Evolutionary conservation across 2,797 vertebrate genomes (phyloP), one percentile per base, ranked within the genome.

Genomic region (Heteromormyrus szaboi): DNA sequence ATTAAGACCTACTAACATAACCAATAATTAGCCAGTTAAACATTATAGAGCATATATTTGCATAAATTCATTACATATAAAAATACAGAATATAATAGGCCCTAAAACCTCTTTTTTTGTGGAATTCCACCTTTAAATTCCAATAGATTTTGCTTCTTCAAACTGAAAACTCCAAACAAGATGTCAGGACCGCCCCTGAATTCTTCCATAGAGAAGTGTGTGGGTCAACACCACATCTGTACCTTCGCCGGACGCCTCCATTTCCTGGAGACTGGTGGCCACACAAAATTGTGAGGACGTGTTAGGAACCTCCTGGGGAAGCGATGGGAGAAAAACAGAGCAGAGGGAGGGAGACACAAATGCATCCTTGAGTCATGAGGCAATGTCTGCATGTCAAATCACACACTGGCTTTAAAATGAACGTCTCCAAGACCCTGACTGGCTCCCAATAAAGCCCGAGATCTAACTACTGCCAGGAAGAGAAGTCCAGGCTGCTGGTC

Each of bases 331-430:
- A 29, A 51, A 84, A 48, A 22, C 46, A 84, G 81, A 84, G 22
- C 25, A 12, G 41, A 84, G 81, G 81, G 25, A 22, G 81, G 81
- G 81, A 14, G 51, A 51, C 19, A 22, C 46, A 51, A 84, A 29
- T 12, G 81, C 81, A 84, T 84, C 81, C 81, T 29, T 84, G 44
- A 84, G 81, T 84, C 81, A 84, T 84, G 81, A 84, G 81, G 81
- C 81, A 84, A 84, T 84, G 81, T 84, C 81, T 84, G 81, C 81
- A 25, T 29, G 81, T 51, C 48, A n/a, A 51, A 84, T 84, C 81
- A 51, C 81, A 84, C 81, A 48, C 81, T 48, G 44, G 1, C 46
- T 84, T 84, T 84, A 84, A 25, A 25, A 48, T 25, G 81, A 84
- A 84, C 8, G 22, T 50, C 48, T 84, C n/a, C 81, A 46, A 46